Percentiles rank a stretch among this genome's conserved stretches.
Evolutionary conservation across 2,797 vertebrate species (phyloP).

Genomic region (Borostomias antarcticus): DNA sequence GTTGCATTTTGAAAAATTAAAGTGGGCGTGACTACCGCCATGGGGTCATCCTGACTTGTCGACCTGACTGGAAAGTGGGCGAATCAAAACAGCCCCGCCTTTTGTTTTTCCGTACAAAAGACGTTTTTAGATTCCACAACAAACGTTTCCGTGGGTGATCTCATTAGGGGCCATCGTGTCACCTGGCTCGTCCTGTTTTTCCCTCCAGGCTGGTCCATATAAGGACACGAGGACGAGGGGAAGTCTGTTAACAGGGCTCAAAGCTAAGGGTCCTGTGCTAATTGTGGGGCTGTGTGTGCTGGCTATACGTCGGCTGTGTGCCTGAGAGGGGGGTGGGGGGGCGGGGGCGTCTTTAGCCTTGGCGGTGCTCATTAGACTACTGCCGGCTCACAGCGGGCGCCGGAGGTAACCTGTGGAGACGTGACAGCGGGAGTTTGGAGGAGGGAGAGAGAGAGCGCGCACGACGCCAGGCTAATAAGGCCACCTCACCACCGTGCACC

Average conservation of each 20-base stretch:
- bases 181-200: neutral
- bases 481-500: neutral
- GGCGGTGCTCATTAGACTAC: slow-evolving; percentile 5
- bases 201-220: too few relatives aligned
- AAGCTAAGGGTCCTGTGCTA: slow-evolving; percentile 1
- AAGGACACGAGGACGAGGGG: neutral
- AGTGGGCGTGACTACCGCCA: too few relatives aligned
- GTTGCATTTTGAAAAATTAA: too few relatives aligned
- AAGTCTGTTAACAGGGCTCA: neutral
- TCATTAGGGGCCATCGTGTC: neutral
- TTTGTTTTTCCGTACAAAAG: neutral
- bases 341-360: neutral
- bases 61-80: neutral
- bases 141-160: neutral
- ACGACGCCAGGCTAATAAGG: neutral
- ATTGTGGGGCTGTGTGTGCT: neutral
- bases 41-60: neutral
- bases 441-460: neutral
- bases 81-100: neutral
- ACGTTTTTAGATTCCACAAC: neutral
- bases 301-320: neutral
- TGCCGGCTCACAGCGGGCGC: neutral
- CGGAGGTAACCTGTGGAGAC: neutral
- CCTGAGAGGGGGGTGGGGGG: neutral
- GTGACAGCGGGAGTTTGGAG: neutral